Percentiles rank a stretch among this genome's conserved stretches.
These are phyloP conservation scores for Hirtodrosophila confusa DNA, from an alignment of 2,888 invertebrate species.

Conservation along the genomic window DNA sequence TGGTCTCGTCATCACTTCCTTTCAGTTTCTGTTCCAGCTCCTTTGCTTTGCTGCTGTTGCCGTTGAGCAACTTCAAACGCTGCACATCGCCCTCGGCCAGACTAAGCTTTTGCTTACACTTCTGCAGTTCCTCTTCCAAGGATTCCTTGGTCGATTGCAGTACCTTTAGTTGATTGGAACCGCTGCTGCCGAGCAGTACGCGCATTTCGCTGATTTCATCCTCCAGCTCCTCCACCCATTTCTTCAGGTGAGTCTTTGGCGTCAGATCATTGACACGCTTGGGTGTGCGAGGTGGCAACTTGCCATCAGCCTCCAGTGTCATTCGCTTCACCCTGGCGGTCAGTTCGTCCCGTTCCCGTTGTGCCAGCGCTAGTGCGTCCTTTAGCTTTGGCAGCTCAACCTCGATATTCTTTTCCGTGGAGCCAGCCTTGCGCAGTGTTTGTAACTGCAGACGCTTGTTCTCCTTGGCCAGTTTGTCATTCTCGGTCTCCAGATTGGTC, in stretches of 20 bases:
- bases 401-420: slow-evolving; percentile 82
- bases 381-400: slow-evolving; percentile 86
- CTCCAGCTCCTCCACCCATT: slow-evolving; percentile 94
- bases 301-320: slow-evolving; percentile 87
- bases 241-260: slow-evolving; percentile 86
- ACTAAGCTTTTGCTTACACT: slow-evolving; percentile 87
- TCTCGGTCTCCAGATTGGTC: slow-evolving; percentile 89
- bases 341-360: slow-evolving; percentile 88
- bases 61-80: slow-evolving; percentile 71
- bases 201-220: slow-evolving; percentile 89
- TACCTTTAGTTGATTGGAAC: slow-evolving; percentile 85
- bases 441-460: slow-evolving; percentile 88
- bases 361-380: slow-evolving; percentile 85
- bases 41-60: slow-evolving; percentile 86
- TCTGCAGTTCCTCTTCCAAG: slow-evolving; percentile 88
- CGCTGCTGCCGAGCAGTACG: slow-evolving; percentile 83
- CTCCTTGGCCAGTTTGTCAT: slow-evolving; percentile 90
- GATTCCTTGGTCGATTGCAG: slow-evolving; percentile 88
- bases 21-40: slow-evolving; percentile 89
- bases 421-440: slow-evolving; percentile 85
- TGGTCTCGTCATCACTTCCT: slow-evolving; percentile 89
- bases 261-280: slow-evolving; percentile 89
- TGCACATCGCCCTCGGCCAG: slow-evolving; percentile 86
- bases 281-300: slow-evolving; percentile 88
- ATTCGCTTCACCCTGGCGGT: slow-evolving; percentile 88